Conservation (phyloP, 2,113 vertebrate genomes). For the Poeciliopsis retropinna region DNA sequence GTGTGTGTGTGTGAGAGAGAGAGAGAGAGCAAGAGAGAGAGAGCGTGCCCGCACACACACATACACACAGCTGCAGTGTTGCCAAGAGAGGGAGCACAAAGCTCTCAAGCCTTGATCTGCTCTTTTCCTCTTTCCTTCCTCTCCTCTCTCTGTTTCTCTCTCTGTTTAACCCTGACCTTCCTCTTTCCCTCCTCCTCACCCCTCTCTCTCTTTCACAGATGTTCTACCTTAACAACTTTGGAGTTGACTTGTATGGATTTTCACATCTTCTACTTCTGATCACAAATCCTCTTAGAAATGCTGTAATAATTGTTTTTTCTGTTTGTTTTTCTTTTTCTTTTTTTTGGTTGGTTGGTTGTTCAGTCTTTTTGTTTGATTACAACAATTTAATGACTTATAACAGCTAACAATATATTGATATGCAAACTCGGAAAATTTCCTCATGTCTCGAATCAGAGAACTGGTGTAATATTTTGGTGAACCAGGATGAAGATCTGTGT, state of each 20-base stretch:
- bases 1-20: background rate
- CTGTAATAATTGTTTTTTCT: conserved; percentile 22
- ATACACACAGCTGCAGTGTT: conserved; percentile 41
- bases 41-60: conserved; percentile 33
- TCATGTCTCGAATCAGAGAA: conserved; percentile 42
- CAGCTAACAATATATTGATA: background rate
- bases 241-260: conserved; percentile 57
- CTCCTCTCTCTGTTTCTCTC: conserved; percentile 33
- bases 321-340: background rate
- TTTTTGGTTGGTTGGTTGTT: background rate
- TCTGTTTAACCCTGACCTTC: conserved; percentile 65
- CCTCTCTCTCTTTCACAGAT: conserved; percentile 53
- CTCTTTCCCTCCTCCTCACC: conserved; percentile 18
- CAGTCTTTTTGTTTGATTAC: conserved; percentile 5
- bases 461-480: conserved; percentile 46
- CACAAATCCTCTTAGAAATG: conserved; percentile 64
- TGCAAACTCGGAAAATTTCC: conserved; percentile 20
- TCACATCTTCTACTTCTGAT: conserved; percentile 51
- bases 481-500: conserved; percentile 15
- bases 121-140: conserved; percentile 49
- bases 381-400: conserved; percentile 22
- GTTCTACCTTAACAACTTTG: conserved; percentile 69
- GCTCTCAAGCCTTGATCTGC: conserved; percentile 69
- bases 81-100: conserved; percentile 67
- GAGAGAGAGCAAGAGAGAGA: conserved; percentile 33